Evolutionary conservation across 1,140 invertebrate genomes (phyloP), one percentile per base, ranked within the genome.

Genomic region (Holotrichia oblita): DNA sequence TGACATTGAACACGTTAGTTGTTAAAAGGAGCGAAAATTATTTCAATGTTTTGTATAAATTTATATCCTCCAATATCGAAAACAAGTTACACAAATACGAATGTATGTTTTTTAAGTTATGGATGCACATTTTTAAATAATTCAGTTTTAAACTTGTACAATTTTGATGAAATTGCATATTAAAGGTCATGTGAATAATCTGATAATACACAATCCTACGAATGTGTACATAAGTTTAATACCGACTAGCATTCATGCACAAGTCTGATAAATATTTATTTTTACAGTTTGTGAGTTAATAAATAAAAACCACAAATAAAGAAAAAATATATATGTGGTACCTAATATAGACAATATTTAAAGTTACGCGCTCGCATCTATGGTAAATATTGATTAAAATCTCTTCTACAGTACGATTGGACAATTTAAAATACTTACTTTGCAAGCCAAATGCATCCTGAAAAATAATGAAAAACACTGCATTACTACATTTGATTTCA

Each of bases 401-500:
- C 24, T 20, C 8, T 24, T n/a, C 41, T 42, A 14, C 34, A 74
- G 40, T 1, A 41, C 73, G 14, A 74, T 41, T 74, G 73, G 41
- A 17, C 8, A 41, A 74, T 41, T 74, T 69, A 27, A 69, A 69
- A 34, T 82, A 86, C 85, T 86, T 83, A 86, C 85, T 86, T 79
- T 85, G 85, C 76, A 85, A 78, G 76, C 82, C 83, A 81, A 85
- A 83, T 41, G 83, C 80, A 75, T 86, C 85, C 85, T 86, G 81
- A 74, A 85, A n/a, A 85, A 81, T 17, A 80, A 80, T 77, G 79
- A 80, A 81, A 78, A 78, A 40, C 27, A 40, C 22, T 12, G 12
- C 9, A 77, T 24, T 9, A 48, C 6, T 44, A 8, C 9, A 14
- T 8, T 17, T 8, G 2, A 20, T 74, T 40, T 0, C 14, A 27